Conservation (phyloP, 2,888 invertebrate genomes). For the Sinotaia quadrata region DNA sequence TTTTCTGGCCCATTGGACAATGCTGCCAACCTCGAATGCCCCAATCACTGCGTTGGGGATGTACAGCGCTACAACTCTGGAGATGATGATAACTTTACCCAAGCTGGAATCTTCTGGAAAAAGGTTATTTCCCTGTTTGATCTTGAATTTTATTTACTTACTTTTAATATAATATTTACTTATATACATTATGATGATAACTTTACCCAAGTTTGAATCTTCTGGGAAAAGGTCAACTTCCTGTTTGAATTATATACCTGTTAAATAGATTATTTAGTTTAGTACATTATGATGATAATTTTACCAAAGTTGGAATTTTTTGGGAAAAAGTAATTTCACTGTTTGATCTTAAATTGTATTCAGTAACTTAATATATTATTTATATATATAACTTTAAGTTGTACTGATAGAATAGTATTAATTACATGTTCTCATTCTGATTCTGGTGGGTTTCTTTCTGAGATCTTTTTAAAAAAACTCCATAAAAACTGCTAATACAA, state of each 20-base stretch:
- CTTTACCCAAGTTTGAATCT: conserved; percentile 85
- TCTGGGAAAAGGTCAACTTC: conserved; percentile 82
- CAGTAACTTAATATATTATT: too few species aligned
- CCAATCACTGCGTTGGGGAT: conserved; percentile 79
- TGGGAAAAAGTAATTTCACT: too few species aligned
- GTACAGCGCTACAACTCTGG: conserved; percentile 84
- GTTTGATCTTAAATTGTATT: too few species aligned
- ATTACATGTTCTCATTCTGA: too few species aligned
- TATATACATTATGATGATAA: conserved; percentile 83
- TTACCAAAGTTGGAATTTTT: too few species aligned
- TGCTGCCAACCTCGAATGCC: conserved; percentile 79
- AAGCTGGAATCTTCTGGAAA: conserved; percentile 86
- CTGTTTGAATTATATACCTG: not conserved
- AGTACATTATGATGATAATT: too few species aligned
- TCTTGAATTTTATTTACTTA: not conserved
- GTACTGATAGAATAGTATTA: too few species aligned
- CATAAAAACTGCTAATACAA: too few species aligned
- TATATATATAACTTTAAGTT: too few species aligned
- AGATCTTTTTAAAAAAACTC: too few species aligned
- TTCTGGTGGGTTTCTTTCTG: too few species aligned
- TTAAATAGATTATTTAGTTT: not conserved
- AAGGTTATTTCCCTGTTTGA: conserved; percentile 75
- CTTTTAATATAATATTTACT: not conserved
- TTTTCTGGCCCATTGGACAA: conserved; percentile 85
- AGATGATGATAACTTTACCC: conserved; percentile 92